These are phyloP conservation scores for Autographa gamma DNA, from an alignment of 2,888 invertebrate genomes.

Conservation along the genomic window DNA sequence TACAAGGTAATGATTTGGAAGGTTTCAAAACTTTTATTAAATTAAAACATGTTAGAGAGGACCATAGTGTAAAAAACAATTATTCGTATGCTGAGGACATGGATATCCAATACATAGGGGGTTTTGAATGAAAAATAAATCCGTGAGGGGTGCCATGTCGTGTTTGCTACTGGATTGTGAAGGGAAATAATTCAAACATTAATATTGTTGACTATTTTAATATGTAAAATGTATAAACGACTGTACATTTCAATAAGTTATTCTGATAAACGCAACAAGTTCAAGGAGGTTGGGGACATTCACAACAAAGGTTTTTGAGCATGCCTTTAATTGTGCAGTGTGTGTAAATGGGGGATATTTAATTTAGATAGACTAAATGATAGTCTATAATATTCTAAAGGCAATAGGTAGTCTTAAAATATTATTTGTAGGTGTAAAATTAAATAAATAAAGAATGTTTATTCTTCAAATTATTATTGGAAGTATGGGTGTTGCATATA, in stretches of 20 bases:
- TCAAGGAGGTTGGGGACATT: slow-evolving; percentile 70
- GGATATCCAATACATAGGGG: slow-evolving; percentile 36
- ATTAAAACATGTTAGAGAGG: slow-evolving; percentile 73
- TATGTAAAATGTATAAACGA: slow-evolving; percentile 84
- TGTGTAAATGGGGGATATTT: slow-evolving; percentile 68
- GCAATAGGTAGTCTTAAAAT: slow-evolving; percentile 55
- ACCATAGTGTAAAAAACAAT: slow-evolving; percentile 54
- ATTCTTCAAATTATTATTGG: slow-evolving; percentile 28
- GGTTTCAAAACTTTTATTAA: slow-evolving; percentile 79
- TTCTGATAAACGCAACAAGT: slow-evolving; percentile 74
- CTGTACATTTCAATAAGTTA: slow-evolving; percentile 85
- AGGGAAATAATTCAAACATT: slow-evolving; percentile 74
- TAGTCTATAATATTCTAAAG: slow-evolving; percentile 29
- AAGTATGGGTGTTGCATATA: slow-evolving; percentile 27
- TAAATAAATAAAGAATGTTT: slow-evolving; percentile 34
- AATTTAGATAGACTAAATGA: slow-evolving; percentile 32
- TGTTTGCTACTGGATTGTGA: slow-evolving; percentile 60
- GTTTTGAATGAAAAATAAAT: slow-evolving; percentile 31
- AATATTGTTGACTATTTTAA: slow-evolving; percentile 83
- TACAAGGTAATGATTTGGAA: slow-evolving; percentile 65
- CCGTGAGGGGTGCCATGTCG: slow-evolving; percentile 50
- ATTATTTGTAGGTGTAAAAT: slow-evolving; percentile 48
- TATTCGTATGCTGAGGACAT: slow-evolving; percentile 51
- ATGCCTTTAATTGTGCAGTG: slow-evolving; percentile 84
- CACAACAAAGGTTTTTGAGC: slow-evolving; percentile 79